phyloP scores from a whole-genome alignment of 2,888 invertebrate species.

The Anthrax anthrax region DNA sequence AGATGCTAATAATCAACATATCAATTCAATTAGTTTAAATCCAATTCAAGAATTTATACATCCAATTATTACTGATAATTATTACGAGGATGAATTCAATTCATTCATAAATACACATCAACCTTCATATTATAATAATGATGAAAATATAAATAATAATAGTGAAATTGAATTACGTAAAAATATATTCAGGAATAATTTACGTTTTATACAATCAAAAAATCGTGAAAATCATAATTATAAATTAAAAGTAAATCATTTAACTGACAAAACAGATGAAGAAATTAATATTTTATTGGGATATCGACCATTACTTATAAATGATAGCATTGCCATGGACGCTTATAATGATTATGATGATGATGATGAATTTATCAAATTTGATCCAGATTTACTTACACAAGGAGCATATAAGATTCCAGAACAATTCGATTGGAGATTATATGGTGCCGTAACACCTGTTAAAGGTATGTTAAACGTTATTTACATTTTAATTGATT shows the following conservation, averaged over 20 bases:
- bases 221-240: constrained; percentile 64
- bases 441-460: constrained; percentile 84
- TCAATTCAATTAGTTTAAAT: too few relatives aligned
- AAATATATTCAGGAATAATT: constrained; percentile 73
- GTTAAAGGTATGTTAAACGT: constrained; percentile 58
- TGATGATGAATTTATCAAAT: constrained; percentile 34
- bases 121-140: constrained; percentile 59
- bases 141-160: constrained; percentile 45
- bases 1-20: constrained; percentile 35
- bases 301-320: constrained; percentile 41
- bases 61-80: constrained; percentile 50
- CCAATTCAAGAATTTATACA: constrained; percentile 86
- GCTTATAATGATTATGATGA: constrained; percentile 47
- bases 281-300: constrained; percentile 68
- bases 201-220: constrained; percentile 64
- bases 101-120: constrained; percentile 57
- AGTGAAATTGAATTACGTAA: constrained; percentile 57
- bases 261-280: constrained; percentile 65
- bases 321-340: constrained; percentile 65
- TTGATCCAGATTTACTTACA: too few relatives aligned
- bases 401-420: too few relatives aligned
- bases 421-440: constrained; percentile 73
- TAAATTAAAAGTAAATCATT: constrained; percentile 67
- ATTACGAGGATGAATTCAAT: too few relatives aligned
- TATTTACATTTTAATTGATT: neutral